A percentile compares a stretch with the other conserved stretches of the same genome.
Evolutionary conservation across 2,888 invertebrate genomes (phyloP).

Genomic region (Oscheius sp.): DNA sequence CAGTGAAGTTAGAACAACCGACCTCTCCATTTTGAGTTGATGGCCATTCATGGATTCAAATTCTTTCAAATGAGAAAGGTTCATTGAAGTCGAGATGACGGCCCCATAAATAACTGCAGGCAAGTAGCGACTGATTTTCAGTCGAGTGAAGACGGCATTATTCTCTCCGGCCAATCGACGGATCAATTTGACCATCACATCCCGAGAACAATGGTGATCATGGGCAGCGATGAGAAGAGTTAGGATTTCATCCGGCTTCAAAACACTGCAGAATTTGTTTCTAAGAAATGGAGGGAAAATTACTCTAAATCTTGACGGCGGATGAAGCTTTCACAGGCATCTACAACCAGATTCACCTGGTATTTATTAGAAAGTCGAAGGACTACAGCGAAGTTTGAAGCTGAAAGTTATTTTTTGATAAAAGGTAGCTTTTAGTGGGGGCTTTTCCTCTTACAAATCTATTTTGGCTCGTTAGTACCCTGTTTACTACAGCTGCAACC

Average conservation of each 20-base stretch:
- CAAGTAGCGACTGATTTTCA: constrained; percentile 60
- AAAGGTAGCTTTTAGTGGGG: constrained; percentile 5
- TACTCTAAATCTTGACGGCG: constrained; percentile 20
- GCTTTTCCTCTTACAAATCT: no score
- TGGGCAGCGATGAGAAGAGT: constrained; percentile 61
- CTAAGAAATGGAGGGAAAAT: constrained; percentile 12
- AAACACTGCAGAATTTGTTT: constrained; percentile 43
- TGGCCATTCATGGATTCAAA: constrained; percentile 58
- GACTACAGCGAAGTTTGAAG: constrained; percentile 55
- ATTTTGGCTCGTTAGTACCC: no score
- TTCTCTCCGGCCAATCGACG: constrained; percentile 59
- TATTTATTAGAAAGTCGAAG: constrained; percentile 65
- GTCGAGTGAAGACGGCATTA: constrained; percentile 55
- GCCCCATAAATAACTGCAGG: constrained; percentile 60
- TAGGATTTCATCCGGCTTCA: constrained; percentile 62
- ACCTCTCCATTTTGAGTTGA: constrained; percentile 49
- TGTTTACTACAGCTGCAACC: no score
- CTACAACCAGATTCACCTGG: constrained; percentile 57
- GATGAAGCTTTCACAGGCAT: constrained; percentile 57
- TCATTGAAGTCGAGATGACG: constrained; percentile 63
- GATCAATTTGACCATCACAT: constrained; percentile 52
- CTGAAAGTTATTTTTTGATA: no score
- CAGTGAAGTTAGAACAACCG: no score
- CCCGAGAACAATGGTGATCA: constrained; percentile 55
- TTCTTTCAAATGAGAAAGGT: constrained; percentile 52